Percentiles rank a stretch among this genome's conserved stretches.
Conservation (phyloP, 2,888 invertebrate species). For the Epinotia nisella region DNA sequence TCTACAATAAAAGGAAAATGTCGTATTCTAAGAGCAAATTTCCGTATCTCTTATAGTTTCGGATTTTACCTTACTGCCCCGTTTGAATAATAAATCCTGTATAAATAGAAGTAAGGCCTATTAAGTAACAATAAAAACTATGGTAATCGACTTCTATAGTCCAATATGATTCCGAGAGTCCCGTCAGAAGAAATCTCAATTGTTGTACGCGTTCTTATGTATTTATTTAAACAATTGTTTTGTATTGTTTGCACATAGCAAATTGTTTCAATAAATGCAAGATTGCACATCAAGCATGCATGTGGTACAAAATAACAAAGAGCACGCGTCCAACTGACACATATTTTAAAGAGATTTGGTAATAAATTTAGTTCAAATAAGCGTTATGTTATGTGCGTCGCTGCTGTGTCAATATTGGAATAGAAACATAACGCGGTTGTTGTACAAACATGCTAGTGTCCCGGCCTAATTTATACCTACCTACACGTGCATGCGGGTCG, state of each 20-base stretch:
- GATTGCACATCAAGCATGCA: not conserved
- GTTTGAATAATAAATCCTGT: too few relatives aligned
- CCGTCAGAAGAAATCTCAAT: not conserved
- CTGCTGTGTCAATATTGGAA: conserved; percentile 72
- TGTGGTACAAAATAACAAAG: conserved; percentile 1
- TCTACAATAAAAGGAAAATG: too few relatives aligned
- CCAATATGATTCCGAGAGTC: not conserved
- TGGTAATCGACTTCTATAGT: too few relatives aligned
- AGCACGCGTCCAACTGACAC: conserved; percentile 10
- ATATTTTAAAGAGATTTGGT: conserved; percentile 49
- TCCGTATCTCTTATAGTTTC: too few relatives aligned
- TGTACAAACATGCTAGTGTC: conserved; percentile 68
- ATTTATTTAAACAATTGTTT: not conserved
- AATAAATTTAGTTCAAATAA: conserved; percentile 69
- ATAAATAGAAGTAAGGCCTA: not conserved
- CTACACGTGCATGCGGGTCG: conserved; percentile 58
- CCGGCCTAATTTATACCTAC: conserved; percentile 70
- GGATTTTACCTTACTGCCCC: too few relatives aligned
- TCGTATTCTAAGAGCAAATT: too few relatives aligned
- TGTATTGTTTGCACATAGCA: not conserved
- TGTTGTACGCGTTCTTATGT: not conserved
- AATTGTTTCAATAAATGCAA: not conserved
- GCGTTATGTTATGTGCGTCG: conserved; percentile 55
- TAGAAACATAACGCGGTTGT: conserved; percentile 62
- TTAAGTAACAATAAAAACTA: not conserved